Percentiles rank a stretch among this genome's conserved stretches.
phyloP scores from a whole-genome alignment of 2,797 vertebrate species.

The Petrocephalus sullivani region DNA sequence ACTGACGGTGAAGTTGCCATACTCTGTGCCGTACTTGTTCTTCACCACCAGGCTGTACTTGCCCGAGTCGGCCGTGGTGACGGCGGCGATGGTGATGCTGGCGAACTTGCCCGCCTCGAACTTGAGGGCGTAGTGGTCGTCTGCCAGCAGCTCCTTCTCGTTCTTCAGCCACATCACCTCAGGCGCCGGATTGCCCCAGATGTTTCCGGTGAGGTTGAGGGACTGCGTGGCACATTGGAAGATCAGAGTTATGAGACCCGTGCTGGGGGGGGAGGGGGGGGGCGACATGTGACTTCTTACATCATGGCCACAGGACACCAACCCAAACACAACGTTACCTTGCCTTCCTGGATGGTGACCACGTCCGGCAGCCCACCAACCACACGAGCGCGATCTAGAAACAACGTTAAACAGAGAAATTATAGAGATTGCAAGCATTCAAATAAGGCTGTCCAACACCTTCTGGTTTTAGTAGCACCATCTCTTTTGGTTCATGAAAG shows the following conservation, averaged over 20 bases:
- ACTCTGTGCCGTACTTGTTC: slow-evolving; percentile 92
- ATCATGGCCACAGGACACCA: neutral
- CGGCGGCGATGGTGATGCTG: slow-evolving; percentile 75
- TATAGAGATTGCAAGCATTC: neutral
- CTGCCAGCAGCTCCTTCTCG: slow-evolving; percentile 67
- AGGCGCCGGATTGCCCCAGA: slow-evolving; percentile 90
- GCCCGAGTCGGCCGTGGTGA: slow-evolving; percentile 80
- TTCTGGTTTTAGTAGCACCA: neutral
- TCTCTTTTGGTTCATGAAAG: neutral
- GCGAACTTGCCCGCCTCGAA: slow-evolving; percentile 85
- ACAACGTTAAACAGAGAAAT: slow-evolving; percentile 32
- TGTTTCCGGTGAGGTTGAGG: slow-evolving; percentile 90
- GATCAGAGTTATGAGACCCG: neutral
- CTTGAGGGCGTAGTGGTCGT: slow-evolving; percentile 73
- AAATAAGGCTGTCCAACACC: neutral
- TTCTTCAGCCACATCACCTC: slow-evolving; percentile 90
- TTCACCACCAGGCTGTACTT: slow-evolving; percentile 92
- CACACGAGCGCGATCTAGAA: slow-evolving; percentile 89
- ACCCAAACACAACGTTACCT: slow-evolving; percentile 61
- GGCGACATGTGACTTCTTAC: neutral
- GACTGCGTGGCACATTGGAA: slow-evolving; percentile 59
- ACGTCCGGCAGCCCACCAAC: slow-evolving; percentile 93
- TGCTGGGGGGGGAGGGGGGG: neutral
- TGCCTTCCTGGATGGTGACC: slow-evolving; percentile 97
- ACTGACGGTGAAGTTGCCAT: slow-evolving; percentile 87